Base-by-base conservation (phyloP, 2,888 invertebrate species). In the Agrenia bidenticulata region DNA sequence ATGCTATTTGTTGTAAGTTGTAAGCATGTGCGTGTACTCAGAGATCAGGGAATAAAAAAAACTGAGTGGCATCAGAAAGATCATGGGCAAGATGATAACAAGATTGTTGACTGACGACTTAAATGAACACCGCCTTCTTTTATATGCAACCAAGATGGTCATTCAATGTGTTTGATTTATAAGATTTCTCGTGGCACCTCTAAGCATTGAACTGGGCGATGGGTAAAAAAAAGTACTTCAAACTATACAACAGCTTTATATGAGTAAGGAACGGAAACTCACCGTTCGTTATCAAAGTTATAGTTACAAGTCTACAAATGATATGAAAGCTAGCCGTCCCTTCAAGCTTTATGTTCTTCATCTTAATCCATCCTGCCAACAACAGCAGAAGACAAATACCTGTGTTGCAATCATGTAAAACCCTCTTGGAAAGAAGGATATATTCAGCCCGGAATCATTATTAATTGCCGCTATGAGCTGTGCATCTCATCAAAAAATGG, bases 41-140 rank as follows among this genome's bases (percentile, higher is more conserved):
- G 26, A 13, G 27, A 61, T 17, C 24, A n/a, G n/a, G n/a, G n/a
- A n/a, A n/a, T n/a, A 32, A 41, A n/a, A 32, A 53, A 27, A 51
- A 64, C 17, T 49, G 70, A 75, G 70, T 73, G 73, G 72, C 72
- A 75, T 75, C 72, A 72, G 69, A 74, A 70, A 65, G 68, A 73
- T 72, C 73, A 73, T 67, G 70, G 61, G 64, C 65, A 72, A 73
- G 72, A 74, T 74, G 74, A 73, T 73, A 75, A 75, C 75, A 73
- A 75, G 75, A 73, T 72, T 73, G 75, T 69, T 75, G 73, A 75
- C 75, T 72, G 73, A 73, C 73, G 75, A 73, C 73, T 73, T 69
- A 68, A 75, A 75, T 75, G 72, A 75, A 73, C 70, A 72, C 75
- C 75, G 75, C 75, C 75, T 70, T 70, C 70, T 69, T 71, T 70